Percentiles rank a stretch among this genome's conserved stretches.
These are phyloP conservation scores for Eumaeus atala DNA, from an alignment of 1,140 invertebrate species.

Conservation along the genomic window DNA sequence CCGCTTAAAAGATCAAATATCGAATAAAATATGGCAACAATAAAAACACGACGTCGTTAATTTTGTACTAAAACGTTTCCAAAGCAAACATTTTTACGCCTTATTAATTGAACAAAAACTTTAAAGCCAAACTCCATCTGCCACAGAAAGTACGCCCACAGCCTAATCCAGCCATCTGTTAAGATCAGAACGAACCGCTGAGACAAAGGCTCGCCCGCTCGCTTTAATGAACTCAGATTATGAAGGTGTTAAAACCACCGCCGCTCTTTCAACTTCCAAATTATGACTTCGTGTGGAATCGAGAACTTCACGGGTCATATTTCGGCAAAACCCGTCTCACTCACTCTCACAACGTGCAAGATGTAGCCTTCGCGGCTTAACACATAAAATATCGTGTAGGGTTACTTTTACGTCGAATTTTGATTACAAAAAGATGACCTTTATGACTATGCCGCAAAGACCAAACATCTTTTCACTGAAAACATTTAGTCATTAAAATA, in stretches of 20 bases:
- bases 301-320: conserved; percentile 63
- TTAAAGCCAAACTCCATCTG: conserved; percentile 18
- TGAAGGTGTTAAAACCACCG: conserved; percentile 70
- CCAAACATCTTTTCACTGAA: conserved; percentile 33
- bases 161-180: conserved; percentile 65
- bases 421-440: conserved; percentile 40
- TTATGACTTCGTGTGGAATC: conserved; percentile 57
- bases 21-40: too few relatives aligned
- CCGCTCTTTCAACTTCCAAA: conserved; percentile 68
- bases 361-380: conserved; percentile 49
- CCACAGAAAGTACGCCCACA: conserved; percentile 38
- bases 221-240: conserved; percentile 71
- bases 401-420: conserved; percentile 29
- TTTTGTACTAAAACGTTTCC: not conserved
- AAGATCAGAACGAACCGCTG: conserved; percentile 58
- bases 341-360: conserved; percentile 32
- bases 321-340: conserved; percentile 59
- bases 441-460: conserved; percentile 43
- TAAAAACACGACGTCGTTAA: not conserved
- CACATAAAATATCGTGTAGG: conserved; percentile 45
- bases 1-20: too few relatives aligned
- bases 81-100: not conserved
- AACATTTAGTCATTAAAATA: conserved; percentile 28
- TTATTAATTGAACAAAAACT: conserved; percentile 13
- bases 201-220: conserved; percentile 65